Evolutionary conservation across 92 coral and sea anemone genomes (phyloP).

Genomic region (Porites divaricata): DNA sequence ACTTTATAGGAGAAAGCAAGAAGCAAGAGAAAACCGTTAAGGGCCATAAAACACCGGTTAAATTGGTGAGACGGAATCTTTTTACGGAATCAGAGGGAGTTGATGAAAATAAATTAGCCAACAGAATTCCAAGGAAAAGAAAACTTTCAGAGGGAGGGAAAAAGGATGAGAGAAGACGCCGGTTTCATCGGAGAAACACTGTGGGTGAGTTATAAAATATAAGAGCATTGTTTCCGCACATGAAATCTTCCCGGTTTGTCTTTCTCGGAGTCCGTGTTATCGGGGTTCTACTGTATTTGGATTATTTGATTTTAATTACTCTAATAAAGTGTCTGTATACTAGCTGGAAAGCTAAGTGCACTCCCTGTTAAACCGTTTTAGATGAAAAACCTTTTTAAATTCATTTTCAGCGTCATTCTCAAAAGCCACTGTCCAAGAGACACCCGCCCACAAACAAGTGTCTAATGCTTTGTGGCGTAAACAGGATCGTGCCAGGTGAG

Average conservation of each 20-base stretch:
- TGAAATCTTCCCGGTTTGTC: no score
- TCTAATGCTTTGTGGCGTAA: constrained; percentile 81
- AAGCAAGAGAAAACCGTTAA: constrained; percentile 42
- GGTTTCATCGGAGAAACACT: constrained; percentile 48
- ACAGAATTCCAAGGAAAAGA: constrained; percentile 41
- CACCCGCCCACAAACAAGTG: constrained; percentile 91
- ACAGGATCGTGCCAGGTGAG: constrained; percentile 92
- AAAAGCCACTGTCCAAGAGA: constrained; percentile 78
- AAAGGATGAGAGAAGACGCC: constrained; percentile 23
- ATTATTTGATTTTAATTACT: no score
- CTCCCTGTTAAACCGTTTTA: background rate
- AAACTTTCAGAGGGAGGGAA: constrained; percentile 35
- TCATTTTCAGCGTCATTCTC: constrained; percentile 30
- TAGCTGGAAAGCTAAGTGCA: background rate
- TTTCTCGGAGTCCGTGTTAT: no score
- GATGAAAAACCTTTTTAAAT: background rate
- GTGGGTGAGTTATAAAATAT: constrained; percentile 7
- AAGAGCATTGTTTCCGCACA: no score
- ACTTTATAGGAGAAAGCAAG: constrained; percentile 1
- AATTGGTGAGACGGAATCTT: constrained; percentile 90
- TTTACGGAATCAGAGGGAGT: constrained; percentile 68
- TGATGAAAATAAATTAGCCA: constrained; percentile 29
- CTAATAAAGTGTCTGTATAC: no score
- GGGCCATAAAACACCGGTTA: constrained; percentile 80
- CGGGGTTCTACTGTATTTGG: no score